Base-by-base conservation (phyloP, 2,797 vertebrate species). In the Cynodonichthys magdalenae region DNA sequence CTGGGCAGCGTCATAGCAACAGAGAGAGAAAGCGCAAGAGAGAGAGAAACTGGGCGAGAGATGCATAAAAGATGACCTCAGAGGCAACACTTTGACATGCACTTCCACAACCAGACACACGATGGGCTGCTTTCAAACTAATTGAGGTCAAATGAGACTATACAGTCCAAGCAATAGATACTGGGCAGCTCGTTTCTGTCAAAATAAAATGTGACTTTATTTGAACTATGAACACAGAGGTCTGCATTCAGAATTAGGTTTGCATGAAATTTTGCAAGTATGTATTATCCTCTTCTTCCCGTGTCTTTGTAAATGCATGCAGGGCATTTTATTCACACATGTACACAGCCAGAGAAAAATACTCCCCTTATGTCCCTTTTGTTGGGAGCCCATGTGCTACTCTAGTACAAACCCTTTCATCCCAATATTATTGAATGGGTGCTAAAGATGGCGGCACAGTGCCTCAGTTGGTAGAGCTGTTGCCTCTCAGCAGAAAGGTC, bases 331-430 rank as follows among this genome's bases (percentile, higher is more conserved):
- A 66, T 83, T 75, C 80, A 36, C 66, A 74, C 75, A 79, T 73
- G 72, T 66, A 76, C 74, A 67, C 62, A 74, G n/a, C n/a, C n/a
- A n/a, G n/a, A n/a, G n/a, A 66, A 73, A 81, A 82, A 63, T 71
- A 75, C 75, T 83, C 51, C 71, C 66, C 76, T 84, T 72, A 66
- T 71, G 75, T 80, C 75, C 81, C 76, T 87, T 72, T 80, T 79
- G 71, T 85, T 79, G 60, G 50, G 45, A 74, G 70, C 82, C 79
- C 83, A 80, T 88, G 82, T 57, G 86, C 79, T 78, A 77, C 50
- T 79, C 69, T 77, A 79, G 71, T 49, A 27, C 50, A 78, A 69
- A 79, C 58, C 67, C 71, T 55, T 63, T 61, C 31, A 75, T 75
- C 81, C 80, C 36, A 72, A 83, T 77, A 76, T 80, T 53, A 69